Conservation (phyloP, 2,888 invertebrate genomes). For the Balanococcus diminutus region DNA sequence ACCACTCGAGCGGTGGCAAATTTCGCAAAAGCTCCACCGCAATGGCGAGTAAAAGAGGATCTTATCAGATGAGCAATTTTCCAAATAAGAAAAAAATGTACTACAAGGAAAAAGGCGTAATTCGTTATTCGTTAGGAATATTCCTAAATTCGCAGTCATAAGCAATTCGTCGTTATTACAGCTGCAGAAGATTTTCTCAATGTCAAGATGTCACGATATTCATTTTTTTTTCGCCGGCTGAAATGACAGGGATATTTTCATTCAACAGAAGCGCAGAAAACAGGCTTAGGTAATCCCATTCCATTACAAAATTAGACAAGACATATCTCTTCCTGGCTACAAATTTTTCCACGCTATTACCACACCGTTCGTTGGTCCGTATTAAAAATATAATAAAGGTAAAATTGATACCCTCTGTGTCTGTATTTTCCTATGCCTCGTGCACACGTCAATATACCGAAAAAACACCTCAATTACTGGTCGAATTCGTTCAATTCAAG, state of each 20-base stretch:
- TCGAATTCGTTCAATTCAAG: not conserved
- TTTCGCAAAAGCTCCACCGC: not conserved
- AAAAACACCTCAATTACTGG: conserved; percentile 4
- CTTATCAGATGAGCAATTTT: not conserved
- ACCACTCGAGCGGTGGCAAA: not conserved
- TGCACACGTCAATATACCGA: not conserved
- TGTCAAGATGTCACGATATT: not conserved
- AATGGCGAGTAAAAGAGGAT: not conserved
- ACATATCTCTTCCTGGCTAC: not conserved
- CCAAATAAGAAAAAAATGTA: no score
- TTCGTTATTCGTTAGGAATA: not conserved
- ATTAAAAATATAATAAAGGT: not conserved
- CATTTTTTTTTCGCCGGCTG: not conserved
- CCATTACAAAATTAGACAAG: not conserved
- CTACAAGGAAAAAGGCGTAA: not conserved
- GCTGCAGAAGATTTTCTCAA: not conserved
- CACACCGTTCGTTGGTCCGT: not conserved
- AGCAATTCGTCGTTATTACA: not conserved
- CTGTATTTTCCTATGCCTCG: not conserved
- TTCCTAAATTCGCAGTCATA: not conserved
- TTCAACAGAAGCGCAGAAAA: no score
- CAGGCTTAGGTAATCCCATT: no score
- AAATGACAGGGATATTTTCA: not conserved
- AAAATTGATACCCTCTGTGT: not conserved
- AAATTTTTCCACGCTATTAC: not conserved